These are phyloP conservation scores for Phalacrocorax brasilianus DNA, from an alignment of 2,113 vertebrate genomes.

Conservation along the genomic window DNA sequence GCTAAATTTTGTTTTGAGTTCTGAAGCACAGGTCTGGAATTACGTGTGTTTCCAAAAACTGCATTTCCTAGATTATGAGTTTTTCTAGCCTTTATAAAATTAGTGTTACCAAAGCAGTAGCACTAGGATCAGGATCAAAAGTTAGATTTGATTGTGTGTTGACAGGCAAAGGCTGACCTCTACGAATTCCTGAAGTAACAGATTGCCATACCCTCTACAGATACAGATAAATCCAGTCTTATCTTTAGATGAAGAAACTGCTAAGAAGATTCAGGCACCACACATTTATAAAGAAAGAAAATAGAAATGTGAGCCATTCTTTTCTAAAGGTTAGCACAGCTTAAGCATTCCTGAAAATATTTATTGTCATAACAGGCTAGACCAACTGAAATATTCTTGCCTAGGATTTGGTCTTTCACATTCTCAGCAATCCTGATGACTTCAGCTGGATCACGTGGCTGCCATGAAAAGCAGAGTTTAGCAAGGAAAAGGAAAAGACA, in stretches of 20 bases:
- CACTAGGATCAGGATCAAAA: conserved; percentile 25
- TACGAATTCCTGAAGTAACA: conserved; percentile 26
- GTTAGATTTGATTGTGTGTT: not conserved
- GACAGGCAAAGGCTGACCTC: conserved; percentile 26
- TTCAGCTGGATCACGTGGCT: not conserved
- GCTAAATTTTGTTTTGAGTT: not conserved
- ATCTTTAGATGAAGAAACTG: conserved; percentile 56
- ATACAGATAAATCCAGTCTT: conserved; percentile 29
- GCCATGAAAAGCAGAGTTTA: not conserved
- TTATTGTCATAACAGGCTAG: conserved; percentile 46
- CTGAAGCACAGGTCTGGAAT: not conserved
- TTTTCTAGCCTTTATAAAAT: conserved; percentile 13
- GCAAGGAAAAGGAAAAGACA: conserved; percentile 10
- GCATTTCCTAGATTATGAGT: not conserved
- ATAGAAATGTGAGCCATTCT: conserved; percentile 36
- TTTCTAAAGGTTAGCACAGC: conserved; percentile 24
- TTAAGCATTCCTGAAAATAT: conserved; percentile 54
- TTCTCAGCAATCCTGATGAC: not conserved
- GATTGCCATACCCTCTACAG: not conserved
- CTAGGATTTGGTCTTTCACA: conserved; percentile 25
- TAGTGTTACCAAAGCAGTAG: conserved; percentile 1
- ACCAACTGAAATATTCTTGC: not conserved
- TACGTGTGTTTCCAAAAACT: fast-evolving
- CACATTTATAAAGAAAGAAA: conserved; percentile 32
- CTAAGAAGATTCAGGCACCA: conserved; percentile 24